Evolutionary conservation across 2,888 invertebrate species (phyloP).

Genomic region (Ormyrus pomaceus): DNA sequence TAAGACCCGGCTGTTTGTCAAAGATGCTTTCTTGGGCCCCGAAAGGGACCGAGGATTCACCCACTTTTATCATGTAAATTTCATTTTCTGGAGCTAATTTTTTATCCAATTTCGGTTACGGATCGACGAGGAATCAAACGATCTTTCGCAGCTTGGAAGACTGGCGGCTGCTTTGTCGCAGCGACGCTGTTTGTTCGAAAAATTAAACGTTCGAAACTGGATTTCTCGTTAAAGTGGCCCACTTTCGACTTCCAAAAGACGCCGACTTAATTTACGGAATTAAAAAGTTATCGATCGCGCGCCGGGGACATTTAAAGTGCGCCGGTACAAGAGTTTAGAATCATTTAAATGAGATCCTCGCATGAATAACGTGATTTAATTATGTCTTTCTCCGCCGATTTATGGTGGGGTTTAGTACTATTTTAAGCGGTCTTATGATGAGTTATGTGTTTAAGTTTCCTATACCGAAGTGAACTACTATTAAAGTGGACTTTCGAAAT

Average conservation of each 20-base stretch:
- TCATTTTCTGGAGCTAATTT: slow-evolving; percentile 14
- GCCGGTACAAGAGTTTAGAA: slow-evolving; percentile 36
- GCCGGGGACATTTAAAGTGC: not conserved
- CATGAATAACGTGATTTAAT: slow-evolving; percentile 47
- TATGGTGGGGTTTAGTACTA: slow-evolving; percentile 36
- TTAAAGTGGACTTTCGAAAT: slow-evolving; percentile 44
- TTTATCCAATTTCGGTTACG: slow-evolving; percentile 8
- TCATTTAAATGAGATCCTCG: slow-evolving; percentile 44
- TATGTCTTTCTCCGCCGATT: slow-evolving; percentile 40
- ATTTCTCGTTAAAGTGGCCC: too few relatives aligned
- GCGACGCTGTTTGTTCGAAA: too few relatives aligned
- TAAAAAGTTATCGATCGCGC: not conserved
- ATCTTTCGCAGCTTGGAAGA: too few relatives aligned
- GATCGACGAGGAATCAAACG: not conserved
- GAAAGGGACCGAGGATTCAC: not conserved
- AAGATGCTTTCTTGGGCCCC: not conserved
- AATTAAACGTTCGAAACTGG: too few relatives aligned
- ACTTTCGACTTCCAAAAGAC: too few relatives aligned
- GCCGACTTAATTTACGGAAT: too few relatives aligned
- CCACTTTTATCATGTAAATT: slow-evolving; percentile 40
- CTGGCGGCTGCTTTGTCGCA: too few relatives aligned
- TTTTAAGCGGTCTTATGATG: slow-evolving; percentile 44
- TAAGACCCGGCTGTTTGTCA: slow-evolving; percentile 17
- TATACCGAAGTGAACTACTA: slow-evolving; percentile 17
- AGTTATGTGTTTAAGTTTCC: slow-evolving; percentile 50